These are phyloP conservation scores for Cyclargus thomasi DNA, from an alignment of 1,140 invertebrate genomes.

Conservation along the genomic window DNA sequence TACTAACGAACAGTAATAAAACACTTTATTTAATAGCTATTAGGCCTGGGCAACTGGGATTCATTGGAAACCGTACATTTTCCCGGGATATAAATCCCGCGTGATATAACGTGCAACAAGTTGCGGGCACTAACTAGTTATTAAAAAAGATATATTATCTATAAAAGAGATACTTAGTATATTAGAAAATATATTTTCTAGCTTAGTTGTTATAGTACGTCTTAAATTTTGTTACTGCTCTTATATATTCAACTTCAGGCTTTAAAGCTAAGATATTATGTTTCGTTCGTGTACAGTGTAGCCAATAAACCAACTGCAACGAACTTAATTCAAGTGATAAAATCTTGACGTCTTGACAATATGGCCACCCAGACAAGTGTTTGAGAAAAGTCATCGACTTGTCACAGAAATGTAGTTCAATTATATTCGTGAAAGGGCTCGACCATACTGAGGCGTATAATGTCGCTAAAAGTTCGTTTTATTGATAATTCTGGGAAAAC, in stretches of 20 bases:
- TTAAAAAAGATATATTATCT: too few relatives aligned
- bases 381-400: slow-evolving; percentile 27
- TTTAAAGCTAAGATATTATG: not conserved
- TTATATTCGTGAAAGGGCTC: slow-evolving; percentile 34
- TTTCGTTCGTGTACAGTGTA: not conserved
- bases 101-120: too few relatives aligned
- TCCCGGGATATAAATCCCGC: too few relatives aligned
- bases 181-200: not conserved
- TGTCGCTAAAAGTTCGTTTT: slow-evolving; percentile 5
- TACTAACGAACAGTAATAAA: too few relatives aligned
- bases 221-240: not conserved
- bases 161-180: too few relatives aligned
- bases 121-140: too few relatives aligned
- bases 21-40: too few relatives aligned
- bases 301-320: not conserved
- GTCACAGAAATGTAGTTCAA: slow-evolving; percentile 34
- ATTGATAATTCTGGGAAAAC: not conserved
- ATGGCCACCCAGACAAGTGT: slow-evolving; percentile 12
- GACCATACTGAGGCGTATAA: slow-evolving; percentile 17
- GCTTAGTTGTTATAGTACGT: too few relatives aligned
- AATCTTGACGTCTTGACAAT: slow-evolving; percentile 14
- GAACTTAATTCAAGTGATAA: slow-evolving; percentile 9
- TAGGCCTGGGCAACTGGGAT: too few relatives aligned
- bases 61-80: too few relatives aligned
- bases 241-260: not conserved